Base-by-base conservation (phyloP, 2,888 invertebrate genomes). In the Crioceris asparagi region DNA sequence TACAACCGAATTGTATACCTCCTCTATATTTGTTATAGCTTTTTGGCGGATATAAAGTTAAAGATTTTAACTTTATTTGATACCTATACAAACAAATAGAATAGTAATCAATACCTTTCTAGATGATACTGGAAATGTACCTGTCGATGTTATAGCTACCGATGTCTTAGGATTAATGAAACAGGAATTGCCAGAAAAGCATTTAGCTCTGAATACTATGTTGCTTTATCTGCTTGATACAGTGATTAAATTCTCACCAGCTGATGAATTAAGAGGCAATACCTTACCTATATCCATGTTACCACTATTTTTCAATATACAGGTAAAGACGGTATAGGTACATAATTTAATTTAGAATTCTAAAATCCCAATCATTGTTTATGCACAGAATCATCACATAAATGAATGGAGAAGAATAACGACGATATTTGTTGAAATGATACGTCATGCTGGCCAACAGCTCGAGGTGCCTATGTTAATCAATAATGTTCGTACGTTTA, bases 91-190 rank as follows among this genome's bases (percentile, higher is more conserved):
- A n/a, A n/a, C n/a, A n/a, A n/a, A n/a, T n/a, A n/a, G n/a, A n/a
- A n/a, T n/a, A n/a, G n/a, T n/a, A n/a, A n/a, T n/a, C n/a, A n/a
- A n/a, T n/a, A 7, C 30, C 36, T 29, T 51, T 50, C 44, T 15
- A 41, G 40, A 62, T 40, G 63, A 65, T 27, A 66, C 63, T 50
- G 60, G 59, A 17, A 65, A 64, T 17, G 57, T 69, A 35, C 54
- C 58, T 3, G 60, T 66, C 2, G 64, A 65, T 49, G 47, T 63
- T 14, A 62, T 70, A 3, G 70, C 69, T 2, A 56, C 59, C n/a
- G 70, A 70, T 45, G 65, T 68, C 11, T 43, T 69, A 16, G 70
- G 69, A 17, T 46, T 70, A 14, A 57, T 70, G 45, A 57, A 56
- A 15, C 67, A 70, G 45, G 67, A 69, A 43, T 51, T 69, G 5